Conservation (phyloP, 53 echinoderm and acorn worm species). For the Henricia sp. region DNA sequence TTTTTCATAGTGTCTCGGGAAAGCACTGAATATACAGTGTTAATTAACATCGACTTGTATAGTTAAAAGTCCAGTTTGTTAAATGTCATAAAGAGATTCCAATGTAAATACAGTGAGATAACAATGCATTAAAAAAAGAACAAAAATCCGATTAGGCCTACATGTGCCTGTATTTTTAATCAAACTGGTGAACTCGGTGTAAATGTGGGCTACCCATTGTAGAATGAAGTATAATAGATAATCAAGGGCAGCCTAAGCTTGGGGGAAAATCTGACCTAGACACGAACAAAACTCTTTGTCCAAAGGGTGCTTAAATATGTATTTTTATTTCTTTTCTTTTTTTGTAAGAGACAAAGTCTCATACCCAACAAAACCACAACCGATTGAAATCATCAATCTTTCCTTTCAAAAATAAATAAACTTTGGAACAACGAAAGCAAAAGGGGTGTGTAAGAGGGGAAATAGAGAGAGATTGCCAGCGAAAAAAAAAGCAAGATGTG, state of each 20-base stretch:
- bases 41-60: no score
- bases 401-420: background rate
- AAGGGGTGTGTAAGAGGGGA: background rate
- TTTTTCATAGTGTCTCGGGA: no score
- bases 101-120: no score
- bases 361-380: background rate
- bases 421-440: background rate
- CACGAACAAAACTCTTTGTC: constrained; percentile 14
- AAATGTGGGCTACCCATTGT: no score
- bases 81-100: no score
- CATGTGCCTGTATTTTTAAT: no score
- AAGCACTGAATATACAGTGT: no score
- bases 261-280: constrained; percentile 25
- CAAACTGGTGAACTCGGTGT: no score
- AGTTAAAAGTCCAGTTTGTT: no score
- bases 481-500: constrained; percentile 1
- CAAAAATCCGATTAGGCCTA: no score
- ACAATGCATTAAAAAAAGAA: no score
- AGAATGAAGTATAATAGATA: background rate
- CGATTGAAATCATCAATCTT: background rate
- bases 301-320: background rate
- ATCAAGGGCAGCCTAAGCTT: constrained; percentile 32
- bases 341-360: no score
- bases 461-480: background rate
- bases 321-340: background rate